Evolutionary conservation across 2,113 vertebrate species (phyloP).

Genomic region (Oxyura jamaicensis): DNA sequence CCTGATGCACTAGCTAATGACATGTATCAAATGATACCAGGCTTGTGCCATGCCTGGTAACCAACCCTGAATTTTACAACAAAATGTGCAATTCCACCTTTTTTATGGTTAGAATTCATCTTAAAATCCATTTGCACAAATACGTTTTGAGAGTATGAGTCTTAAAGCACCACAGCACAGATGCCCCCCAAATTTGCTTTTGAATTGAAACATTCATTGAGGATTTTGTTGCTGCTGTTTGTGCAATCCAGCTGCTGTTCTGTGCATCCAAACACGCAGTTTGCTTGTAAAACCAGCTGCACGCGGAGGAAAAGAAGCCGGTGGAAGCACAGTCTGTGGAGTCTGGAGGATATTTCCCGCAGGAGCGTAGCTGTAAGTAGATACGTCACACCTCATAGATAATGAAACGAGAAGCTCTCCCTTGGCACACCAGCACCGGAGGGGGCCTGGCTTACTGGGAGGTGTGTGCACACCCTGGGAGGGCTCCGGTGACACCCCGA

Average conservation of each 20-base stretch:
- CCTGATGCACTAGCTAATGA: slow-evolving; percentile 5
- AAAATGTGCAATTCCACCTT: slow-evolving; percentile 1
- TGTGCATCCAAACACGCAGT: neutral
- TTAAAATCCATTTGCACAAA: slow-evolving; percentile 14
- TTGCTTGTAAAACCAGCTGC: neutral
- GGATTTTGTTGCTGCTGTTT: neutral
- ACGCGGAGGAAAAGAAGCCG: neutral
- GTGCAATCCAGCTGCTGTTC: slow-evolving; percentile 15
- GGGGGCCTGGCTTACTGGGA: neutral
- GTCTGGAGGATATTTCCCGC: neutral
- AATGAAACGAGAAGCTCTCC: slow-evolving; percentile 1
- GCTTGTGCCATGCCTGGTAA: slow-evolving; percentile 4
- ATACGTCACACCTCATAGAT: neutral
- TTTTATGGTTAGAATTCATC: neutral
- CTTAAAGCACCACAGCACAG: neutral
- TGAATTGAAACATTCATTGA: neutral
- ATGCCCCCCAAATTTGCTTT: neutral
- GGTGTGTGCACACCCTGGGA: neutral
- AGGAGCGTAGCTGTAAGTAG: neutral
- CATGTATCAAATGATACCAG: neutral
- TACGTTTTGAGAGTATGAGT: neutral
- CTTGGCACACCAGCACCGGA: neutral
- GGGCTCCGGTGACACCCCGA: neutral
- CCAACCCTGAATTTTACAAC: neutral
- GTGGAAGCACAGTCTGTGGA: neutral